Base-by-base conservation (phyloP, 2,113 vertebrate species). In the Pleuronectes platessa region DNA sequence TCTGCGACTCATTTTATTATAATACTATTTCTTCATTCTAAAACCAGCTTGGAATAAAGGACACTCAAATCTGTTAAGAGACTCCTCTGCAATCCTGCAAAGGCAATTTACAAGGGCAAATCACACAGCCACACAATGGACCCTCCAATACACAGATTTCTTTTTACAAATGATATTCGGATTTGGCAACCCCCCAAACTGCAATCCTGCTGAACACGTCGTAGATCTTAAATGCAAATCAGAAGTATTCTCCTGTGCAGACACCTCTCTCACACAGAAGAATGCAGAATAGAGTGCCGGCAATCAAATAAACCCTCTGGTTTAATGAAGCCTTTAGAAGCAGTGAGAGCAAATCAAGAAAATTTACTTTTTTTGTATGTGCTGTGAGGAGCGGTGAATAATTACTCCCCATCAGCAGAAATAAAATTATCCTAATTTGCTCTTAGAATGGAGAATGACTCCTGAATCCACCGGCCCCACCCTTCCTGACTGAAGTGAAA, bases 241-340 rank as follows among this genome's bases (percentile, higher is more conserved):
- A 82, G 45, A 74, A 49, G 17, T 49, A 65, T 76, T 81, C 51
- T 62, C 58, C 54, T 27, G 53, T 59, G 61, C 86, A 84, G 79
- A 69, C 67, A 70, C 64, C 27, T 76, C 77, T 24, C 67, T 65
- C 67, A 62, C 71, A 65, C 83, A 68, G 68, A 74, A 73, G 26
- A 79, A 79, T 79, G 85, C 76, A 91, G 92, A 91, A 90, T 84
- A 61, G 86, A 69, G 86, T 84, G 72, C 79, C 68, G 59, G 84
- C 58, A 83, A 86, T 89, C 82, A 74, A 76, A 81, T 63, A 76
- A 77, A 73, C n/a, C 45, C 45, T 20, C 71, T 27, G 18, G 76
- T 68, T 86, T 73, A 71, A 81, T 75, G 74, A 61, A 75, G 70
- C 26, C 56, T 68, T 79, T 74, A 27, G 35, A 75, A 66, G 58